Evolutionary conservation across 2,797 vertebrate species (phyloP).

Genomic region (Phrynocephalus vlangalii): DNA sequence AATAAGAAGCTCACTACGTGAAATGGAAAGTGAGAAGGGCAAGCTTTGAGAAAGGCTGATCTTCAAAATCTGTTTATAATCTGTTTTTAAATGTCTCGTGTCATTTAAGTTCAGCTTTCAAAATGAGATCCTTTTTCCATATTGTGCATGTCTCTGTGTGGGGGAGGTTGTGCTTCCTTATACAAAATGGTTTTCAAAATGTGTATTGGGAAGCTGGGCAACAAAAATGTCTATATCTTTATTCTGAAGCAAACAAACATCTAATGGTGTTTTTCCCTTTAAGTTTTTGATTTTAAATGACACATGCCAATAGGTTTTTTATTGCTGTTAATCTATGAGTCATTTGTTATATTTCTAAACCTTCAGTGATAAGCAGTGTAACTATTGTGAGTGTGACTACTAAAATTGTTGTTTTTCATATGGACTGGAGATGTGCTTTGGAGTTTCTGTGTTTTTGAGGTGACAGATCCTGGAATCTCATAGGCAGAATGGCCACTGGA

Average conservation of each 20-base stretch:
- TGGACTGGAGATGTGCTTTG: too few relatives aligned
- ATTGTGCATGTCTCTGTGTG: too few relatives aligned
- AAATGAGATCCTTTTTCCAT: neutral
- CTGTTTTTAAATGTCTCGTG: neutral
- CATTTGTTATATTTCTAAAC: neutral
- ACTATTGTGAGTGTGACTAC: neutral
- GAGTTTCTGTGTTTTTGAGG: too few relatives aligned
- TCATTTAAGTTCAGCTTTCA: neutral
- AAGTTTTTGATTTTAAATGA: neutral
- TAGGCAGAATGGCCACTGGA: too few relatives aligned
- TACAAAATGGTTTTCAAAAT: neutral
- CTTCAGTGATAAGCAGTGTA: neutral
- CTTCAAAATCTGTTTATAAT: constrained; percentile 15
- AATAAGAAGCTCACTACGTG: constrained; percentile 3
- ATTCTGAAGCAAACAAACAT: neutral
- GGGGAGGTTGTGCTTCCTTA: too few relatives aligned
- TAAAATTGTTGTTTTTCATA: neutral
- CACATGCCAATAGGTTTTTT: neutral
- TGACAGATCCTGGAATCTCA: too few relatives aligned
- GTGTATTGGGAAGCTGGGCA: neutral
- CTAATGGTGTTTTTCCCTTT: neutral
- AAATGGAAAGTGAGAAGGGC: neutral
- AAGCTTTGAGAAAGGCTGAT: neutral
- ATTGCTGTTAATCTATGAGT: neutral
- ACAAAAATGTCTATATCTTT: neutral